phyloP scores from a whole-genome alignment of 1,140 invertebrate genomes.

The Zophobas morio region DNA sequence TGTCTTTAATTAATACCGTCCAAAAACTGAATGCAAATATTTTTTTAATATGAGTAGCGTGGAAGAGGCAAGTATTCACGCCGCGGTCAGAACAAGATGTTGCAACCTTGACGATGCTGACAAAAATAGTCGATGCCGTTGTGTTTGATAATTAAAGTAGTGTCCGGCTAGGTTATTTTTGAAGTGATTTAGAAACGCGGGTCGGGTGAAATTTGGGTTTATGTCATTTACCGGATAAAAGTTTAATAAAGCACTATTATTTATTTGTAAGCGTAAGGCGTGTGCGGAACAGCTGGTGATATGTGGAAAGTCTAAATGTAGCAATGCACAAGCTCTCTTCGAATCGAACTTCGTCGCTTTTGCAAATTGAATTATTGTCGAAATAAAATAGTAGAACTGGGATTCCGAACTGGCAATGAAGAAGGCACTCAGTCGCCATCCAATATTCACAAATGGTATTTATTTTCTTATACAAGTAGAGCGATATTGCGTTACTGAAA shows the following conservation, averaged over 20 bases:
- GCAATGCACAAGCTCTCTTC: constrained; percentile 43
- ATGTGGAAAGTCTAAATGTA: constrained; percentile 47
- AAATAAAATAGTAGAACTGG: constrained; percentile 55
- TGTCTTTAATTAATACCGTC: no score
- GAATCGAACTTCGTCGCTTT: constrained; percentile 55
- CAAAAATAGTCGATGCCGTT: not conserved
- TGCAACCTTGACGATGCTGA: no score
- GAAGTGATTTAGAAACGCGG: constrained; percentile 20
- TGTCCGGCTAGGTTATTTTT: not conserved
- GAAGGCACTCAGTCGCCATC: constrained; percentile 51
- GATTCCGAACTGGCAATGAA: constrained; percentile 51
- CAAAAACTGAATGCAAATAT: no score
- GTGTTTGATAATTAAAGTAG: not conserved
- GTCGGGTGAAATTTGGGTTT: constrained; percentile 42
- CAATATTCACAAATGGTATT: constrained; percentile 53
- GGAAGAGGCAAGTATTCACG: no score
- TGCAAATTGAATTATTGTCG: constrained; percentile 55
- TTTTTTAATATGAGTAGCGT: no score
- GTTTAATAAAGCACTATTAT: constrained; percentile 44
- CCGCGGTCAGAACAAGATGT: no score
- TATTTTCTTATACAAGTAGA: constrained; percentile 52
- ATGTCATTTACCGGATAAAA: constrained; percentile 39
- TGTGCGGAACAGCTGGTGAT: constrained; percentile 38
- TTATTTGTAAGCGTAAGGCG: constrained; percentile 46
- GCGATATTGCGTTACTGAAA: constrained; percentile 54